These are phyloP conservation scores for Cyphomyrus plagiostoma DNA, from an alignment of 2,113 vertebrate species.

Conservation along the genomic window DNA sequence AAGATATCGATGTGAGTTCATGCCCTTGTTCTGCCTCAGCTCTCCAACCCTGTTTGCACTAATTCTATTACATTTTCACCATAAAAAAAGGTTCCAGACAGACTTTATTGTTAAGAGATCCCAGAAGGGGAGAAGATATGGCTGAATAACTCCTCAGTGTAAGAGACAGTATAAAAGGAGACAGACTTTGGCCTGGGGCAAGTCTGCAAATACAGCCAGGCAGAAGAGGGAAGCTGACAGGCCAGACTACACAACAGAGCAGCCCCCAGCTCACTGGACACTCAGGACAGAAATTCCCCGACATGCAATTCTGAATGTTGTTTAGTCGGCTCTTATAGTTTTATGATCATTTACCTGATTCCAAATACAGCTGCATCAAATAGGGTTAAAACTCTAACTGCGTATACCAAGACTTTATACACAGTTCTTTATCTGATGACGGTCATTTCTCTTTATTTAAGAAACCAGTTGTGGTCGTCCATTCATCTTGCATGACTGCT, in stretches of 20 bases:
- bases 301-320: neutral
- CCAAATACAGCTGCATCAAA: neutral
- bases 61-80: neutral
- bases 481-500: neutral
- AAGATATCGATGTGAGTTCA: neutral
- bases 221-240: neutral
- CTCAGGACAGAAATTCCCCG: neutral
- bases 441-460: neutral
- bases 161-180: neutral
- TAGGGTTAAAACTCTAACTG: neutral
- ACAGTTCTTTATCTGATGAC: neutral
- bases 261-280: neutral
- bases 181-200: neutral
- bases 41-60: neutral
- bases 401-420: neutral
- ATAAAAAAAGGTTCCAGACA: neutral
- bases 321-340: neutral
- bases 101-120: neutral
- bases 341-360: neutral
- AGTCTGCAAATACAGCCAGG: neutral
- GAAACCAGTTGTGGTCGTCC: neutral
- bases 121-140: neutral
- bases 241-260: neutral
- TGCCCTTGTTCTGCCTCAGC: neutral
- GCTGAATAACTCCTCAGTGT: neutral